These are phyloP conservation scores for Macrosiphum euphorbiae DNA, from an alignment of 2,888 invertebrate genomes.

Conservation along the genomic window DNA sequence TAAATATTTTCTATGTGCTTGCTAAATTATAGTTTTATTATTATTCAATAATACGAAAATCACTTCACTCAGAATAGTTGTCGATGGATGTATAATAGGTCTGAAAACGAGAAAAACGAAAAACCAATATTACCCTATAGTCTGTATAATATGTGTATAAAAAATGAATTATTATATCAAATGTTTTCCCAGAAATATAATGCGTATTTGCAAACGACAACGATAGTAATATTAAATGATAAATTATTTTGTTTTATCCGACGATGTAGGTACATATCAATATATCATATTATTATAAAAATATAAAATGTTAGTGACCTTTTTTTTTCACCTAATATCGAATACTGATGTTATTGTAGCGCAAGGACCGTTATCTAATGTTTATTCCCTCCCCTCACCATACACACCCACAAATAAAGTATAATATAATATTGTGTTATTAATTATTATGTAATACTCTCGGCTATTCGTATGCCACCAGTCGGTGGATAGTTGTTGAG, in stretches of 20 bases:
- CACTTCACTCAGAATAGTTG: not conserved
- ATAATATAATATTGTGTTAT: not conserved
- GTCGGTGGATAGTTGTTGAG: not conserved
- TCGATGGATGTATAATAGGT: not conserved
- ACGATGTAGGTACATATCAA: not conserved
- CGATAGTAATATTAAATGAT: not conserved
- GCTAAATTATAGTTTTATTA: not conserved
- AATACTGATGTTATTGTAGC: not conserved
- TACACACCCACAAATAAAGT: not conserved
- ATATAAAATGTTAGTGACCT: not conserved
- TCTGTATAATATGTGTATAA: not conserved
- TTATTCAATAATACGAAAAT: not conserved
- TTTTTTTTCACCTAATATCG: not conserved
- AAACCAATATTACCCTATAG: not conserved
- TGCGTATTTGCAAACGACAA: not conserved
- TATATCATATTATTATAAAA: not conserved
- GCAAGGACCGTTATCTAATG: not conserved
- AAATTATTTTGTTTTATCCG: not conserved
- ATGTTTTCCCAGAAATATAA: not conserved
- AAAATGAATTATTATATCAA: not conserved
- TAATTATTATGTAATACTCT: not conserved
- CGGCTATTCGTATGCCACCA: not conserved
- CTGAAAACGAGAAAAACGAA: not conserved
- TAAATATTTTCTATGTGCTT: not conserved
- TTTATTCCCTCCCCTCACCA: not conserved